Evolutionary conservation across 2,888 invertebrate genomes (phyloP), one percentile per base, ranked within the genome.

Genomic region (Drosophila anceps): DNA sequence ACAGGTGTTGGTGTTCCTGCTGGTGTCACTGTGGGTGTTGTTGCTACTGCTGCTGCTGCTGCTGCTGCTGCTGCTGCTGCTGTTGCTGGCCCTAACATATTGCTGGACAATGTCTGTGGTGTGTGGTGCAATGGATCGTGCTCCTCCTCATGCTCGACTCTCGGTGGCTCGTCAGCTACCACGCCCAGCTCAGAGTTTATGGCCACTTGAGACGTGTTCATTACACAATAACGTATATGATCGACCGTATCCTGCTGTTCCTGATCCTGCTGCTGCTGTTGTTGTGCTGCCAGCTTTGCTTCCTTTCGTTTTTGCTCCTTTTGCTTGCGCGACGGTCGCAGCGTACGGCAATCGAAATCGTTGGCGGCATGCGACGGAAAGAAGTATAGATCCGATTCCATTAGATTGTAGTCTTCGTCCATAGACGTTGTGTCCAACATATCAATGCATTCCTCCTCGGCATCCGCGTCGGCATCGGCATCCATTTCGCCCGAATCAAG

Each of bases 401-500:
- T 74, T 88, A 92, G 84, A 69, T 91, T 91, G 73, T 93, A 93
- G 57, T 93, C 93, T 70, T 93, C 93, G 67, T 93, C 93, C 91
- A 93, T 93, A 7, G 93, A 93, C 12, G 91, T 92, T 3, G 93
- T 92, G 41, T 93, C 93, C 53, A 93, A 82, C 61, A 93, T 92
- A 73, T 93, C 93, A 51, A 93, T 92, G 66, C 95, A 94, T 82
- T 94, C 94, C 89, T 95, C 95, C 84, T 95, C 95, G 68, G 94
- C 94, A 90, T 85, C 83, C 1, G 70, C 79, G 43, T 94, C 94
- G 84, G 94, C 95, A 89, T 95, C 95, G 71, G 95, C 94, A 91
- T 95, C 94, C 87, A 93, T 92, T 90, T 94, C 92, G 35, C 96
- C 95, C 10, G 96, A 95, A 91, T 96, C 96, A 59, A 96, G 94